Evolutionary conservation across 2,797 vertebrate species (phyloP), one percentile per base, ranked within the genome.

Genomic region (Sebastes iracundus): DNA sequence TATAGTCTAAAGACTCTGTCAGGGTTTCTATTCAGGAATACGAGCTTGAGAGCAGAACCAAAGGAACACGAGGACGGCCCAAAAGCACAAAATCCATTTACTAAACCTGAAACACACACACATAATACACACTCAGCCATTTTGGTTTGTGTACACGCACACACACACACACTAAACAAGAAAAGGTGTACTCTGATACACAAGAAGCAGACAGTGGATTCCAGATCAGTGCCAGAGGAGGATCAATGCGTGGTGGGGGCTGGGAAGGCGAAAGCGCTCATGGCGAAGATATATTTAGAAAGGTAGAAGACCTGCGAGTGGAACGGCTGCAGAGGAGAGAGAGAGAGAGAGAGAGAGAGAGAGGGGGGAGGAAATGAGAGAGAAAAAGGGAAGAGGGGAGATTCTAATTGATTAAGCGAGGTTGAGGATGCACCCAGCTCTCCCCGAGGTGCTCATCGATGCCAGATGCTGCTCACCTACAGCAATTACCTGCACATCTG

Each of bases 261-360:
- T 68, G 76, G 61, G 55, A n/a, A 66, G 60, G 77, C 27, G 61
- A 72, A 81, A 75, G 9, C 2, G 80, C 88, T 88, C 74, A 77
- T 18, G 82, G 90, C 81, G 62, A 46, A 73, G 86, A 87, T 83
- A 90, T 87, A 89, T 92, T 91, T 92, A 92, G 86, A 87, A 79
- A 89, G 80, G 80, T 82, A 80, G 71, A 81, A 83, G 76, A 84
- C 58, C 63, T 83, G 83, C 8, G 52, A 72, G 83, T 77, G 70
- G 67, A 59, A 46, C 1, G 6, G n/a, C 28, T 74, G 72, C 1
- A 10, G 52, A 59, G 42, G 62, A 69, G 30, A 79, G 30, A 3
- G 27, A 27, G 35, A 38, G 12, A 6, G 5, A 13, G 35, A 35
- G 10, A 5, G 4, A 35, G 11, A 11, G 33, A 33, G 32, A 33